These are phyloP conservation scores for Euthynnus affinis DNA, from an alignment of 2,797 vertebrate species.

Conservation along the genomic window DNA sequence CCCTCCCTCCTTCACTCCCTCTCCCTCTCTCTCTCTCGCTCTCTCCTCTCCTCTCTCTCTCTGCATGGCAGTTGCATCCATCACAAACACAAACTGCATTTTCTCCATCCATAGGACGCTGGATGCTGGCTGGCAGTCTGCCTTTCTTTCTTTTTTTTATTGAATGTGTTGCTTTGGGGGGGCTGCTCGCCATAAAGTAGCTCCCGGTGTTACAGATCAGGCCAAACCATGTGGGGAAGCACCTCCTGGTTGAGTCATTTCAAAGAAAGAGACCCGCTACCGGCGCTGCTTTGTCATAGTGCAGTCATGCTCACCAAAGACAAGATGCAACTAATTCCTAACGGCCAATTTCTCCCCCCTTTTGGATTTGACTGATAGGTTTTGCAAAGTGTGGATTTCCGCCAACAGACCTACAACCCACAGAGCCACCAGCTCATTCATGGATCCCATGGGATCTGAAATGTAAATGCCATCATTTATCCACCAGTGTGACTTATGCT, in stretches of 20 bases:
- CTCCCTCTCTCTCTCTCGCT: neutral
- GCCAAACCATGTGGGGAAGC: slow-evolving; percentile 68
- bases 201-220: slow-evolving; percentile 63
- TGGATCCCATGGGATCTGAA: neutral
- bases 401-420: slow-evolving; percentile 12
- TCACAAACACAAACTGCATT: slow-evolving; percentile 65
- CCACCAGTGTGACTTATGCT: slow-evolving; percentile 19
- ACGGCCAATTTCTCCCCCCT: neutral
- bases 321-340: slow-evolving; percentile 41
- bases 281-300: slow-evolving; percentile 74
- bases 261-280: slow-evolving; percentile 61
- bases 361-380: slow-evolving; percentile 33
- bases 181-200: slow-evolving; percentile 54
- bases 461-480: slow-evolving; percentile 9
- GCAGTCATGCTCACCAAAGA: slow-evolving; percentile 66
- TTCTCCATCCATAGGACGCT: slow-evolving; percentile 33
- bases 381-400: slow-evolving; percentile 27
- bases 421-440: slow-evolving; percentile 16
- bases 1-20: slow-evolving; percentile 35
- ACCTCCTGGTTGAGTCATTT: slow-evolving; percentile 79
- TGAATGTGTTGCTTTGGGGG: slow-evolving; percentile 58
- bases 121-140: slow-evolving; percentile 31
- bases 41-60: slow-evolving; percentile 15
- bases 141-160: slow-evolving; percentile 28
- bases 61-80: slow-evolving; percentile 65